These are phyloP conservation scores for Montipora capricornis DNA, from an alignment of 64 coral and sea anemone species.

Conservation along the genomic window DNA sequence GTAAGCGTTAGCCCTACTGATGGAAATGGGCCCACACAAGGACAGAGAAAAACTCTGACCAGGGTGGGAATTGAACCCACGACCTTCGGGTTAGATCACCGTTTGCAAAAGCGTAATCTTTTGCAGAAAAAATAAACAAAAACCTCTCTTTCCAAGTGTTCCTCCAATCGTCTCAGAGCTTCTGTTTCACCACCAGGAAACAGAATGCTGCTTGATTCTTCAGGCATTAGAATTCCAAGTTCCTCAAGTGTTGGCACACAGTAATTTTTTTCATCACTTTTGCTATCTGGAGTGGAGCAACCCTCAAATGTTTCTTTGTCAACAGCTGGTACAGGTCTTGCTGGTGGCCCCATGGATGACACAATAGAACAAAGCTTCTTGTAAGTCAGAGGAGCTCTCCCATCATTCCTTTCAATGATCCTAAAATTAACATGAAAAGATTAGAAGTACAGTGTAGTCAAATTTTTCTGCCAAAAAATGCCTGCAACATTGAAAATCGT, in stretches of 20 bases:
- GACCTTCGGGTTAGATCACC: too few relatives aligned
- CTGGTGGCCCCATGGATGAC: conserved; percentile 65
- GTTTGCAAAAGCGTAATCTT: too few relatives aligned
- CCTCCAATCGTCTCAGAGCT: conserved; percentile 54
- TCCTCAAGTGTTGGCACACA: conserved; percentile 59
- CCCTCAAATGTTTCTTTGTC: conserved; percentile 27
- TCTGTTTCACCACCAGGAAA: conserved; percentile 74
- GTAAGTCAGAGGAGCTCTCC: conserved; percentile 57
- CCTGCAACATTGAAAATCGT: neutral
- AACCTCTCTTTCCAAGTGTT: conserved; percentile 69
- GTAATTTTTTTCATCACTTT: conserved; percentile 20
- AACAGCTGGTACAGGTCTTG: conserved; percentile 29
- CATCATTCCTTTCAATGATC: conserved; percentile 58
- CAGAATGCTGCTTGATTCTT: conserved; percentile 47
- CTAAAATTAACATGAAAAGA: neutral
- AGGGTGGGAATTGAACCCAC: too few relatives aligned
- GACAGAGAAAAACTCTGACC: too few relatives aligned
- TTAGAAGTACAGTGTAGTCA: neutral
- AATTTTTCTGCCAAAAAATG: neutral
- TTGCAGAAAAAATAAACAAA: neutral
- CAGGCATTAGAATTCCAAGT: conserved; percentile 29
- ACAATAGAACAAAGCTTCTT: conserved; percentile 68
- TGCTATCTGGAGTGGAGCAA: conserved; percentile 29
- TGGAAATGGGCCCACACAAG: too few relatives aligned
- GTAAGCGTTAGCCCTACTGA: too few relatives aligned